Base-by-base conservation (phyloP, 37 sponge, comb jelly and placozoan genomes). In the Spongilla lacustris region DNA sequence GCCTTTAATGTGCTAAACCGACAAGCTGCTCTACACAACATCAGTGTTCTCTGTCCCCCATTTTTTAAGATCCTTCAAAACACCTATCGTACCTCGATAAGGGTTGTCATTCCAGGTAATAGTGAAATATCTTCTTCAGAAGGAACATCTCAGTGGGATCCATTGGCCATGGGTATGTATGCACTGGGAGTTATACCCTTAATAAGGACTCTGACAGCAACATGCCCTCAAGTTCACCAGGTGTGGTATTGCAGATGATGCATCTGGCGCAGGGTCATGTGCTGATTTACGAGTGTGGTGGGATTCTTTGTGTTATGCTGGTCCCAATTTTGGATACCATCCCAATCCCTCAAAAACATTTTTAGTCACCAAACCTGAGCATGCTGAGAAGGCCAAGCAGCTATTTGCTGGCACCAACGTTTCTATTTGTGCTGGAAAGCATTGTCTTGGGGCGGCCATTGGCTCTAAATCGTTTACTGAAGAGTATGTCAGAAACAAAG, bases 1-100 rank as follows among this genome's bases (percentile, higher is more conserved):
- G 92, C 92, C 23, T 91, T 87, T 66, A 91, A 87, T 36, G 28
- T 75, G n/a, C 92, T 22, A 76, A n/a, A n/a, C n/a, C n/a, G n/a
- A n/a, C n/a, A n/a, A n/a, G n/a, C n/a, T n/a, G n/a, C n/a, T n/a
- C n/a, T 91, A 21, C 80, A 79, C 69, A 91, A 91, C 81, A 87
- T 87, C 37, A 67, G 38, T 1, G 24, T 73, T 41, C 74, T 81
- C 68, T 87, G 88, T 41, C 82, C 88, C 66, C 34, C 88, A 11
- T 30, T 86, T 2, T 9, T 67, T 32, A 67, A 74, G 26, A 81
- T 81, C 26, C 68, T 87, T 28, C 3, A 33, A 8, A 87, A 81
- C 69, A 81, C 87, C 9, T 87, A 81, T 69, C 67, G 58, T 34
- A n/a, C 26, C 81, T 32, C 88, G n/a, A n/a, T n/a, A n/a, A n/a